These are phyloP conservation scores for Siphlonurus alternatus DNA, from an alignment of 2,888 invertebrate species.

Conservation along the genomic window DNA sequence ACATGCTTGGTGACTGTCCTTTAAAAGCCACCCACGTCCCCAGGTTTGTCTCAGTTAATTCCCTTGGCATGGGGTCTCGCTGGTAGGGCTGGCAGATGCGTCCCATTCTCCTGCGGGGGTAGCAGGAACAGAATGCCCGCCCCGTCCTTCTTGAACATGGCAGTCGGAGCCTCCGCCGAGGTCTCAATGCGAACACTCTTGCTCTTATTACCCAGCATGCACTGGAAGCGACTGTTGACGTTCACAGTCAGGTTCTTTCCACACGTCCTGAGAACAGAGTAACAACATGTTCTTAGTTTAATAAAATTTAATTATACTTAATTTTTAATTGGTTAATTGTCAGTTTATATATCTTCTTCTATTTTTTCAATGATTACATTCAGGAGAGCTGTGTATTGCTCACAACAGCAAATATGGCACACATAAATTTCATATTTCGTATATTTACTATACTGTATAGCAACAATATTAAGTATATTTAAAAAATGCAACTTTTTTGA, in stretches of 20 bases:
- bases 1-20: too few species aligned
- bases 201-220: conserved; percentile 70
- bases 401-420: too few species aligned
- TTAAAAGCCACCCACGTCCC: too few species aligned
- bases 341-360: background rate
- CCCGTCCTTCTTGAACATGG: conserved; percentile 34
- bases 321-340: background rate
- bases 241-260: conserved; percentile 54
- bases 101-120: conserved; percentile 23
- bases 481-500: too few species aligned
- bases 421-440: too few species aligned
- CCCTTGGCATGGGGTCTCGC: background rate
- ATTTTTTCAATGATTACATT: background rate
- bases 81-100: background rate
- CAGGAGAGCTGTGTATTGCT: conserved; percentile 3
- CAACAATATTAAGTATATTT: too few species aligned
- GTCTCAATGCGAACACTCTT: conserved; percentile 40
- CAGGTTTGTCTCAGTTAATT: background rate
- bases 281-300: too few species aligned
- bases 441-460: too few species aligned
- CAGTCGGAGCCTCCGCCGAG: conserved; percentile 30
- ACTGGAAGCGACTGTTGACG: conserved; percentile 51
- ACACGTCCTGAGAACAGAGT: conserved; percentile 42
- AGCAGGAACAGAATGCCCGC: conserved; percentile 31
- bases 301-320: conserved; percentile 14